Base-by-base conservation (phyloP, 2,113 vertebrate species). In the Reinhardtius hippoglossoides region DNA sequence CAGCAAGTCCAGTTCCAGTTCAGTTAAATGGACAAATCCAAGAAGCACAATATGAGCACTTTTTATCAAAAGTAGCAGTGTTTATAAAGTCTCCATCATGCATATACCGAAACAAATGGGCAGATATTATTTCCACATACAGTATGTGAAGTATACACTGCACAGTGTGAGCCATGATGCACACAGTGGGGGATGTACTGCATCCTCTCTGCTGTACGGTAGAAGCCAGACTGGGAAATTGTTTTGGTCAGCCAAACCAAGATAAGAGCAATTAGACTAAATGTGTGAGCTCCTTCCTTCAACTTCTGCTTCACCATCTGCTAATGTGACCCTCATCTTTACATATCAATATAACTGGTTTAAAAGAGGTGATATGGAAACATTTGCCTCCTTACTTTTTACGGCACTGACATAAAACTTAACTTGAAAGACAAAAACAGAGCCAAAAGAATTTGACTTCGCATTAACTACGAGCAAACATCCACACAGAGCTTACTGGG, bases 1-100 rank as follows among this genome's bases (percentile, higher is more conserved):
- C 42, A 24, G 27, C 57, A 71, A 44, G 58, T 84, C 46, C 13
- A 52, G 23, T 67, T 82, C 20, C 70, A 75, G 8, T 52, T 63
- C 24, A 60, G 2, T 26, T 50, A 13, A 46, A 71, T 27, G 31
- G 56, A 66, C 26, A 1, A 26, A 63, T 24, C n/a, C 1, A 55
- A 26, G 48, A 69, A n/a, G n/a, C 8, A 67, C 21, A 8, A 35
- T 23, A 26, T 44, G 3, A 23, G 3, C 18, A 50, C 27, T 44
- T 57, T 62, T 65, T 31, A n/a, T 35, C 6, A 64, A 23, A 62
- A 18, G 4, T 5, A 59, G 20, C 55, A 23, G 77, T 50, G 12
- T 15, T 8, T 24, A 59, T 26, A 5, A 12, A n/a, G 42, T 44
- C 20, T 23, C 21, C 1, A 4, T n/a, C 37, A 35, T 0, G 4